Evolutionary conservation across 1,140 invertebrate species (phyloP), one percentile per base, ranked within the genome.

Genomic region (Ostrea denselamellosa): DNA sequence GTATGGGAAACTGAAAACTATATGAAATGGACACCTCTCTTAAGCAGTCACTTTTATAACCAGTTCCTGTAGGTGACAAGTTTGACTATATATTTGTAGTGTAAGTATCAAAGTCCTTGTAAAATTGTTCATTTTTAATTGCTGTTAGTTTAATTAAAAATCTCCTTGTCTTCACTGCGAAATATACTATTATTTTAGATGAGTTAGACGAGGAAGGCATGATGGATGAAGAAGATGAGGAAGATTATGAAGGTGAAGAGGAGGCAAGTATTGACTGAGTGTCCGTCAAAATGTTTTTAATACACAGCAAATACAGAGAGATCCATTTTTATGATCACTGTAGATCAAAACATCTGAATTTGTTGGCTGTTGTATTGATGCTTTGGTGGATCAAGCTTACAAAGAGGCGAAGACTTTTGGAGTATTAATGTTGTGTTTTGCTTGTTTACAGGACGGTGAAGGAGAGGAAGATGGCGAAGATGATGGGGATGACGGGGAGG

Each of bases 181-280:
- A 14, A 56, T 44, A 71, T 9, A 12, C n/a, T 86, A 9, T 52
- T n/a, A 17, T 71, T 83, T 53, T 52, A 65, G 92, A 92, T 88
- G 92, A 92, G 56, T 85, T 91, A 85, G 93, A 94, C 91, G 93
- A 94, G 44, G 91, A 93, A 85, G 93, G 90, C 52, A 83, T 91
- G 17, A 89, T 91, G 87, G 92, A 92, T 86, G 93, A 94, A 65
- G 93, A 93, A 83, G 93, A 92, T 53, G 93, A 93, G 25, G 93
- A 94, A 94, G 91, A 91, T 52, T 90, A 91, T 87, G 92, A 92
- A 17, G 90, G 89, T 68, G 90, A 92, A 83, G 90, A 91, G 82
- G 91, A 92, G 86, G 90, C 90, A 56, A 85, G 87, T n/a, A 52
- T n/a, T 10, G 3, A 22, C 14, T 85, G 10, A 44, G 34, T 44